Conservation (phyloP, 2,888 invertebrate genomes). For the Phalangium opilio region DNA sequence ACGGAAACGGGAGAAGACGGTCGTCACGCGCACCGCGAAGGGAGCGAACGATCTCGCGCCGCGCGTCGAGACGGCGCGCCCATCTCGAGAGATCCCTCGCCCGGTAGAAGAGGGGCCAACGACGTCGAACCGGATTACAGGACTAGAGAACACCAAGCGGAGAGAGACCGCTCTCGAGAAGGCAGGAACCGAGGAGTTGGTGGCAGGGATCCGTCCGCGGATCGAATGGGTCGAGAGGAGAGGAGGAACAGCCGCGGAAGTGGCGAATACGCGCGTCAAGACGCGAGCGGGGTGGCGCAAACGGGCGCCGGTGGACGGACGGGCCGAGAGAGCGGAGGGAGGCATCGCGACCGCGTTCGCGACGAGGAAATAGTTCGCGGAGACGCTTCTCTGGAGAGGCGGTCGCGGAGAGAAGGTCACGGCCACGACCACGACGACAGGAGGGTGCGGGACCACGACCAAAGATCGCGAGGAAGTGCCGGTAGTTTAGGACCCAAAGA, state of each 20-base stretch:
- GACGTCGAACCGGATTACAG: not conserved
- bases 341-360: conserved; percentile 2
- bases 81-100: not conserved
- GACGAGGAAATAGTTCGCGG: not conserved
- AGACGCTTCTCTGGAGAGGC: conserved; percentile 1
- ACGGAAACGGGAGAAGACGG: not conserved
- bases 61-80: not conserved
- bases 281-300: not conserved
- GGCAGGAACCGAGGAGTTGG: not conserved
- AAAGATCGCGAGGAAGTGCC: conserved; percentile 47
- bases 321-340: conserved; percentile 3
- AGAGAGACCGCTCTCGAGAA: not conserved
- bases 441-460: conserved; percentile 3
- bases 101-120: not conserved
- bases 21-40: not conserved
- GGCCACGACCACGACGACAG: conserved; percentile 7
- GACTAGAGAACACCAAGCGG: not conserved
- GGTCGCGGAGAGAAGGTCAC: conserved; percentile 10
- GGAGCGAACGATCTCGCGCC: not conserved
- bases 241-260: not conserved
- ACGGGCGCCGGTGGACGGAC: too few species aligned
- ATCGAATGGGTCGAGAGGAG: not conserved
- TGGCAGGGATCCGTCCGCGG: not conserved
- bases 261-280: not conserved
- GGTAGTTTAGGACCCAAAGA: conserved; percentile 17